Conservation (phyloP, 2,888 invertebrate species). For the Amorpha juglandis region DNA sequence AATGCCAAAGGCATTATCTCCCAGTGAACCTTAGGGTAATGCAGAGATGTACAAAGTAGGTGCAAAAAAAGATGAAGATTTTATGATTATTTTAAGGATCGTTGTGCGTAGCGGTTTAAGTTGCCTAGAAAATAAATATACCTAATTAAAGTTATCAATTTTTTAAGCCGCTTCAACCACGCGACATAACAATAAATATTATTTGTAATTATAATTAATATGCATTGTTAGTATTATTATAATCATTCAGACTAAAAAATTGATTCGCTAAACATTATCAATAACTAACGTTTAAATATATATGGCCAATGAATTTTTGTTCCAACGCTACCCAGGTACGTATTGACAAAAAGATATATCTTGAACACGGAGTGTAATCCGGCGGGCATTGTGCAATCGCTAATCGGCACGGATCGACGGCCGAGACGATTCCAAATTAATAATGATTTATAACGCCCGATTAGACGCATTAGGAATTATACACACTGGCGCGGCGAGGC, state of each 20-base stretch:
- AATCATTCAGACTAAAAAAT: neutral
- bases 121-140: no score
- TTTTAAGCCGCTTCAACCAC: no score
- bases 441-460: constrained; percentile 82
- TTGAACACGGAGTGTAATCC: constrained; percentile 74
- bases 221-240: no score
- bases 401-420: constrained; percentile 79
- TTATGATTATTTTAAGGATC: no score
- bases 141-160: no score
- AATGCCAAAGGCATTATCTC: no score
- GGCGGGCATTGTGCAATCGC: constrained; percentile 79
- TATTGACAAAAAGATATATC: constrained; percentile 82
- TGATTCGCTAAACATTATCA: neutral
- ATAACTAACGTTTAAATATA: neutral
- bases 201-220: no score
- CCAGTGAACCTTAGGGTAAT: no score
- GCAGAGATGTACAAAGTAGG: no score
- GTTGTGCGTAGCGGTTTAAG: no score
- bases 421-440: constrained; percentile 74
- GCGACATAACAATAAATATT: no score
- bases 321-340: constrained; percentile 66
- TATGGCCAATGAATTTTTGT: neutral
- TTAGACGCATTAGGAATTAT: constrained; percentile 73
- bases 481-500: constrained; percentile 49
- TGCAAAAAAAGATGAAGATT: no score